phyloP scores from a whole-genome alignment of 2,113 vertebrate species.

The Planiliza haematocheilus region DNA sequence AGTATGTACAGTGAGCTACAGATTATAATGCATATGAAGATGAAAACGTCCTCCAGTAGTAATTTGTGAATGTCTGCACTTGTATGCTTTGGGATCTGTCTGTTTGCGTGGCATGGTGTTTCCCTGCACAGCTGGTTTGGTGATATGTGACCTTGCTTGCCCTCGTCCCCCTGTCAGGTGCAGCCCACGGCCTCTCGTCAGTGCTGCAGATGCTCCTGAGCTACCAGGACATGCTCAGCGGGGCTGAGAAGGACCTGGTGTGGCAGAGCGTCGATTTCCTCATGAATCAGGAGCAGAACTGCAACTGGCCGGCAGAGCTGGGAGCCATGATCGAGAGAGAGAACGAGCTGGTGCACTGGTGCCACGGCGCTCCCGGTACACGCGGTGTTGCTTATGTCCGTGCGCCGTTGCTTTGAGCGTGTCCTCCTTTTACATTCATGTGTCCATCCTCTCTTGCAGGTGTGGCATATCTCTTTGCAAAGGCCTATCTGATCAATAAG shows the following conservation, averaged over 20 bases:
- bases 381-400: background rate
- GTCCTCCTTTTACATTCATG: conserved; percentile 7
- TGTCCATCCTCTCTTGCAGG: conserved; percentile 73
- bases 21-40: background rate
- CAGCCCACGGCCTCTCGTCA: conserved; percentile 91
- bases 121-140: conserved; percentile 42
- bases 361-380: conserved; percentile 90
- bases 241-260: conserved; percentile 88
- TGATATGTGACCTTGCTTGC: background rate
- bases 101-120: conserved; percentile 31
- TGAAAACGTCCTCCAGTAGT: background rate
- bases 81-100: conserved; percentile 18
- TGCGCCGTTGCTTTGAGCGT: background rate
- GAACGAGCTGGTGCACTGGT: conserved; percentile 93
- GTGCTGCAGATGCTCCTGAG: conserved; percentile 93
- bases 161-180: conserved; percentile 78
- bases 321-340: conserved; percentile 90
- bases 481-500: conserved; percentile 91
- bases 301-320: conserved; percentile 92
- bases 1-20: background rate
- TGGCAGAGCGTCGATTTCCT: conserved; percentile 94
- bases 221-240: conserved; percentile 88
- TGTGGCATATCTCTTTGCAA: conserved; percentile 92
- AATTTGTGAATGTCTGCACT: conserved; percentile 21
- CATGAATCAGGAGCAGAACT: conserved; percentile 93